phyloP scores from a whole-genome alignment of 2,888 invertebrate genomes.

The Nemotelus nigrinus region DNA sequence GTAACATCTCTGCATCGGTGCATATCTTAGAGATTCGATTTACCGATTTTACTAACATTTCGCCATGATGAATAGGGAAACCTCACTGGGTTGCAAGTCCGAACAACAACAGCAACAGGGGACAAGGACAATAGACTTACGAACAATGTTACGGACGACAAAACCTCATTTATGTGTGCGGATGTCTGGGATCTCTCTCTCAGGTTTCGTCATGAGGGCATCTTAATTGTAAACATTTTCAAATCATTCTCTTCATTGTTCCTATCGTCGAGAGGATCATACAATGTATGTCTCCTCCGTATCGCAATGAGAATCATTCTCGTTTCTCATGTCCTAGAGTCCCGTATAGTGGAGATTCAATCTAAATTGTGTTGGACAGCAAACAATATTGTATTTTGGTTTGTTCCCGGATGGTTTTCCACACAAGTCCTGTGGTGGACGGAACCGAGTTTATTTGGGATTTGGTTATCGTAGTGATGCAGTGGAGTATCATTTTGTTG shows the following conservation, averaged over 20 bases:
- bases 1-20: neutral
- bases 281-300: neutral
- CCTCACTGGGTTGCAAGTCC: no score
- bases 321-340: neutral
- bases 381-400: conserved; percentile 14
- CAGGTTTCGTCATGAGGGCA: neutral
- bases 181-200: no score
- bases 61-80: no score
- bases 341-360: conserved; percentile 3
- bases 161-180: neutral
- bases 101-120: neutral
- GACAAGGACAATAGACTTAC: no score
- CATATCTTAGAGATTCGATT: conserved; percentile 4
- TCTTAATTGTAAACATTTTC: conserved; percentile 6
- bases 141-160: neutral
- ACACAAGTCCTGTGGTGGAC: no score
- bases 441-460: no score
- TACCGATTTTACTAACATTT: no score
- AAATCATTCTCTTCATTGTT: neutral
- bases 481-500: no score
- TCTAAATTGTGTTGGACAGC: conserved; percentile 27
- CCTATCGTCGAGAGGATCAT: neutral
- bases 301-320: conserved; percentile 8
- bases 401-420: neutral
- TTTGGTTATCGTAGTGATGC: no score